phyloP scores from a whole-genome alignment of 2,797 vertebrate genomes.

The Poecilia wingei region DNA sequence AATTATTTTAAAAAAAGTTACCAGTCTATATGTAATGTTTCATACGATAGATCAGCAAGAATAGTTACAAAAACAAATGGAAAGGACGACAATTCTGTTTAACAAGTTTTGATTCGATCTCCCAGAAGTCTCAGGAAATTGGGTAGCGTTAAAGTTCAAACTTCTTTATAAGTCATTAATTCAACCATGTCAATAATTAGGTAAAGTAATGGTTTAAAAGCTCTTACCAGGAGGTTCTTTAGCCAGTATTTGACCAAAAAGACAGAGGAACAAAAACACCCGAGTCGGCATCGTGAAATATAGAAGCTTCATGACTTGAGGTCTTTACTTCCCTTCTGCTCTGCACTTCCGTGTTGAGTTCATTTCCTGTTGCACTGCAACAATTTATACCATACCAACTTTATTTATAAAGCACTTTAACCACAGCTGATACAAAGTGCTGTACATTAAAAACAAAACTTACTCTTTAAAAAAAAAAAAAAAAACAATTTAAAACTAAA shows the following conservation, averaged over 20 bases:
- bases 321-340: not conserved
- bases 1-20: not conserved
- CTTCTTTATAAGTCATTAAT: not conserved
- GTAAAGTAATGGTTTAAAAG: not conserved
- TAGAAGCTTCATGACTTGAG: conserved; percentile 3
- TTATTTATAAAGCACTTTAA: no score
- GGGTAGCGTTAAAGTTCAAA: not conserved
- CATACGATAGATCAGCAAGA: not conserved
- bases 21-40: not conserved
- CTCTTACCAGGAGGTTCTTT: conserved; percentile 53
- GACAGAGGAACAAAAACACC: conserved; percentile 52
- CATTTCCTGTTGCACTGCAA: not conserved
- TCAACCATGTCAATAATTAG: not conserved
- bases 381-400: no score
- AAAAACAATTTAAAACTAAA: no score
- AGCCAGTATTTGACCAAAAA: conserved; percentile 37
- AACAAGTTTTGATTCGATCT: not conserved
- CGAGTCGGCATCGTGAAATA: conserved; percentile 21
- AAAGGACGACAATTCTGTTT: not conserved
- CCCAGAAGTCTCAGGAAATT: not conserved
- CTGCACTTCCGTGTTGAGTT: not conserved
- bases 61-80: not conserved
- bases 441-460: no score
- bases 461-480: no score
- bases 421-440: no score